Percentiles rank a stretch among this genome's conserved stretches.
These are phyloP conservation scores for Dione juno DNA, from an alignment of 2,888 invertebrate genomes.

Conservation along the genomic window DNA sequence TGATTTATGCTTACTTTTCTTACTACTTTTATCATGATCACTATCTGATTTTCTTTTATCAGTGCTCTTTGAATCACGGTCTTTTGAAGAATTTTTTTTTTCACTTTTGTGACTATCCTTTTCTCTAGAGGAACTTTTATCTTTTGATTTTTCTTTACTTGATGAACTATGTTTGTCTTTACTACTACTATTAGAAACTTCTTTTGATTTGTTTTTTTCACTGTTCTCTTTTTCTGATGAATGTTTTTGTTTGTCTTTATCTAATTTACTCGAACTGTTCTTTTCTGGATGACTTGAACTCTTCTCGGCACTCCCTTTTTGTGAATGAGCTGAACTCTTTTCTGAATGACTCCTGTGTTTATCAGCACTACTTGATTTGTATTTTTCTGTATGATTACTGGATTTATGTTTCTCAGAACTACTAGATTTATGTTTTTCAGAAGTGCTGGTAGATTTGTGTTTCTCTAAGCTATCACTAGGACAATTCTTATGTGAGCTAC, in stretches of 20 bases:
- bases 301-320: conserved; percentile 56
- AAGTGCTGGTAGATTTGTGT: conserved; percentile 51
- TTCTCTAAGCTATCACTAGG: conserved; percentile 54
- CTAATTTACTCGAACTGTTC: conserved; percentile 53
- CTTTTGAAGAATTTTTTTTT: conserved; percentile 65
- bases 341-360: conserved; percentile 57
- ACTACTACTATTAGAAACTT: conserved; percentile 54
- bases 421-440: conserved; percentile 47
- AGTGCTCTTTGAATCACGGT: conserved; percentile 59
- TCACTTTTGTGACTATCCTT: conserved; percentile 69
- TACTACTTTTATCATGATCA: conserved; percentile 53
- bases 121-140: conserved; percentile 69
- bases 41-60: conserved; percentile 60
- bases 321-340: conserved; percentile 56
- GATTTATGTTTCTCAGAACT: conserved; percentile 60
- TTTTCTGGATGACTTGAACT: conserved; percentile 51
- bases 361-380: conserved; percentile 54
- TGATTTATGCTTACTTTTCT: conserved; percentile 66
- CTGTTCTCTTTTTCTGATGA: conserved; percentile 60
- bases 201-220: conserved; percentile 62
- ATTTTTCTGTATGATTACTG: conserved; percentile 57
- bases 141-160: conserved; percentile 69
- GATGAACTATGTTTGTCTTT: conserved; percentile 71
- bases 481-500: conserved; percentile 42
- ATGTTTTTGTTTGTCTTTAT: conserved; percentile 58